Conservation (phyloP, 2,113 vertebrate species). For the Himantopus leucocephalus region DNA sequence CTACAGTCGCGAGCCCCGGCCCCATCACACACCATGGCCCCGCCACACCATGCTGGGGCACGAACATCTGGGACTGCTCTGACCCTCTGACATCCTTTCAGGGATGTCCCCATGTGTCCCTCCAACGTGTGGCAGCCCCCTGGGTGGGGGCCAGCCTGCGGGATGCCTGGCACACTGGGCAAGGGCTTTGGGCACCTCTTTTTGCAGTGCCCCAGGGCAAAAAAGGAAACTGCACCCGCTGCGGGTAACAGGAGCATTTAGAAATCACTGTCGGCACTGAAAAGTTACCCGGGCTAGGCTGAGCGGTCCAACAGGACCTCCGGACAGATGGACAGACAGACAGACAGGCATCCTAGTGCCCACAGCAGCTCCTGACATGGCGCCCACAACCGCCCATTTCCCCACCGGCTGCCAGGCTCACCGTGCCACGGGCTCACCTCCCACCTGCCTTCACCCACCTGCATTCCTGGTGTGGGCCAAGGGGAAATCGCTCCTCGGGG, state of each 20-base stretch:
- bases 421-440: accelerated
- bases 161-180: background rate
- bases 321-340: background rate
- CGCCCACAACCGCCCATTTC: accelerated
- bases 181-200: background rate
- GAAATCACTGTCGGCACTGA: background rate
- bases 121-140: accelerated
- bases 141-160: background rate
- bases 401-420: background rate
- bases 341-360: background rate
- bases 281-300: background rate
- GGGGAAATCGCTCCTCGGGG: background rate
- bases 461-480: background rate
- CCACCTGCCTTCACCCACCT: background rate
- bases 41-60: background rate
- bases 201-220: background rate
- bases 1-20: accelerated
- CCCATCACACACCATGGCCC: background rate
- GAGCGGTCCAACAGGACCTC: background rate
- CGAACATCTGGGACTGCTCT: background rate
- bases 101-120: background rate
- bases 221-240: background rate
- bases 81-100: background rate
- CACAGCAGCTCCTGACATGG: background rate
- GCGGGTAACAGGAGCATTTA: background rate